Evolutionary conservation across 2,113 vertebrate genomes (phyloP).

Genomic region (Spea multiplicata): DNA sequence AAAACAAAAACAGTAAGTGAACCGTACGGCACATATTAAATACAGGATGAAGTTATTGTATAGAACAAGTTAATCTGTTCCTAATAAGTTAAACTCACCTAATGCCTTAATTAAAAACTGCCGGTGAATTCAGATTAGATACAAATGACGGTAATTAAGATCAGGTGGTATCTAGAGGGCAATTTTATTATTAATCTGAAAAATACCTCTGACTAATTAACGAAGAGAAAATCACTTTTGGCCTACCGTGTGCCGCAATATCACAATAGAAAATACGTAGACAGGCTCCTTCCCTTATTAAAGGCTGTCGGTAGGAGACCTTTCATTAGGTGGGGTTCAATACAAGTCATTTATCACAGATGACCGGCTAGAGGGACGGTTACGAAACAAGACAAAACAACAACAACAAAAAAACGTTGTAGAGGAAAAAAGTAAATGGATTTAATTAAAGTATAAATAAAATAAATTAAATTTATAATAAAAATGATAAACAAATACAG

Average conservation of each 20-base stretch:
- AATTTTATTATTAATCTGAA: conserved; percentile 70
- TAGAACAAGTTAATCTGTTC: conserved; percentile 37
- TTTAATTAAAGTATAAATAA: too few relatives aligned
- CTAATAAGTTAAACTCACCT: conserved; percentile 55
- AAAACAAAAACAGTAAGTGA: too few relatives aligned
- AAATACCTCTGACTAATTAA: conserved; percentile 70
- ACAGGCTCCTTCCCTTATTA: conserved; percentile 30
- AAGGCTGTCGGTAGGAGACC: conserved; percentile 38
- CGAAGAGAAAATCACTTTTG: conserved; percentile 64
- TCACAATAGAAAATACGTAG: conserved; percentile 45
- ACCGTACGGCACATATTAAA: not conserved
- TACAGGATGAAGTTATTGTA: conserved; percentile 14
- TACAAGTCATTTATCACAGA: conserved; percentile 42
- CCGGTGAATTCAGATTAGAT: conserved; percentile 68
- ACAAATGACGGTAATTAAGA: conserved; percentile 69
- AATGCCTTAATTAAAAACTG: conserved; percentile 73
- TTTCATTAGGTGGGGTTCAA: conserved; percentile 45
- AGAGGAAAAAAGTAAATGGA: too few relatives aligned
- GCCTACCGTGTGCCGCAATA: conserved; percentile 63
- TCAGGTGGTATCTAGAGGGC: conserved; percentile 71
- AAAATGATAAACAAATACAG: too few relatives aligned
- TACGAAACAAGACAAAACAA: conserved; percentile 12
- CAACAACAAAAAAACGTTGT: not conserved
- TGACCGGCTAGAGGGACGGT: conserved; percentile 6
- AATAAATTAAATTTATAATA: too few relatives aligned